phyloP scores from a whole-genome alignment of 2,888 invertebrate genomes.

The Lycia hirtaria region DNA sequence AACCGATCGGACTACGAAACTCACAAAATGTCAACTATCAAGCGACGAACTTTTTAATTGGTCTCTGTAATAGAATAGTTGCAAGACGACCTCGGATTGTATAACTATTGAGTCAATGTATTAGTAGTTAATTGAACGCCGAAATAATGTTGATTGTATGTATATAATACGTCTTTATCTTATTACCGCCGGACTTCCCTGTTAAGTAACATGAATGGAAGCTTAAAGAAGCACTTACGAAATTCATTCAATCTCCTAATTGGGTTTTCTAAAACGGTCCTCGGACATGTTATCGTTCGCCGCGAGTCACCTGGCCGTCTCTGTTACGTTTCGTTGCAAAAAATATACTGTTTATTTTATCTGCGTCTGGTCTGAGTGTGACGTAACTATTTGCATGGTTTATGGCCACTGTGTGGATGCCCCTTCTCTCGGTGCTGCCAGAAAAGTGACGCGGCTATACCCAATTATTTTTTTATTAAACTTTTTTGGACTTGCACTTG shows the following conservation, averaged over 20 bases:
- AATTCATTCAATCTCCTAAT: slow-evolving; percentile 26
- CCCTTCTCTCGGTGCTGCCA: slow-evolving; percentile 38
- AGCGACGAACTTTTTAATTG: slow-evolving; percentile 12
- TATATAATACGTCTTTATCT: background rate
- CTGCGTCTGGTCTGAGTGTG: slow-evolving; percentile 36
- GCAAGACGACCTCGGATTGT: slow-evolving; percentile 14
- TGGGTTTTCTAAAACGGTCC: slow-evolving; percentile 26
- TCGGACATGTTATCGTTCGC: slow-evolving; percentile 21
- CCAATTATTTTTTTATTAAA: too few species aligned
- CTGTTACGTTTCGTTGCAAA: slow-evolving; percentile 35
- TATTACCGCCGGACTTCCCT: slow-evolving; percentile 21
- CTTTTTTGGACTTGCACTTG: too few species aligned
- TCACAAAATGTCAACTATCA: slow-evolving; percentile 13
- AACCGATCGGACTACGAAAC: too few species aligned
- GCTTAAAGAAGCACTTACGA: slow-evolving; percentile 18
- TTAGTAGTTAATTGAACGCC: background rate
- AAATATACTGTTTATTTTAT: slow-evolving; percentile 40
- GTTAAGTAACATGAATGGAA: slow-evolving; percentile 26
- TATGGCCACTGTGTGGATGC: slow-evolving; percentile 38
- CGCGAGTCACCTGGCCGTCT: slow-evolving; percentile 25
- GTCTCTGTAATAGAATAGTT: slow-evolving; percentile 17
- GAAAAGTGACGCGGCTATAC: background rate
- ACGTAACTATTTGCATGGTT: slow-evolving; percentile 44
- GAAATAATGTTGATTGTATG: background rate
- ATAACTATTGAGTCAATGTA: slow-evolving; percentile 14